Evolutionary conservation across 1,140 invertebrate genomes (phyloP).

Genomic region (Megalopta genalis): DNA sequence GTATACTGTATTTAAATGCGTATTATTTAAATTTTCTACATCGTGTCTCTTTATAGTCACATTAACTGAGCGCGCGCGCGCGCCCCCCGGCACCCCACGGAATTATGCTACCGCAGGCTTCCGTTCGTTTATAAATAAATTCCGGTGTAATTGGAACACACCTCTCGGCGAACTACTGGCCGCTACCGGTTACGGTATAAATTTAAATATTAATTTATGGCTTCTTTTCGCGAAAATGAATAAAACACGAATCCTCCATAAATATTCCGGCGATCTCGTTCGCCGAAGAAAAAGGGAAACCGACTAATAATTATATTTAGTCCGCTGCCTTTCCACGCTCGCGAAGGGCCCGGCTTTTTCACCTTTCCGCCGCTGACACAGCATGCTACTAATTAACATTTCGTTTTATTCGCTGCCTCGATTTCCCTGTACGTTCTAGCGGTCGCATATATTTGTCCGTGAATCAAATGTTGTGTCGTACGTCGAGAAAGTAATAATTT

Average conservation of each 20-base stretch:
- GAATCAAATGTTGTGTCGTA: no score
- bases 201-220: slow-evolving; percentile 41
- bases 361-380: no score
- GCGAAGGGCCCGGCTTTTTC: no score
- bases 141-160: slow-evolving; percentile 1
- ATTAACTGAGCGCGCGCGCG: not conserved
- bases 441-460: no score
- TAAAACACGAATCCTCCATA: slow-evolving; percentile 17
- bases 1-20: not conserved
- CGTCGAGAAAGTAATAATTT: no score
- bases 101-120: not conserved
- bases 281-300: not conserved
- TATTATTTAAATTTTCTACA: slow-evolving; percentile 6
- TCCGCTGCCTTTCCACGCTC: not conserved
- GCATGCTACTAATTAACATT: no score
- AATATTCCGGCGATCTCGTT: slow-evolving; percentile 30
- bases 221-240: slow-evolving; percentile 23
- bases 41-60: slow-evolving; percentile 6
- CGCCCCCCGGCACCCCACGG: not conserved
- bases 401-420: no score
- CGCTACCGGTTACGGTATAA: slow-evolving; percentile 29
- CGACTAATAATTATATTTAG: not conserved
- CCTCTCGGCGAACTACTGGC: slow-evolving; percentile 9
- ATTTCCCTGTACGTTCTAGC: no score
- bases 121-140: slow-evolving; percentile 31